phyloP scores from a whole-genome alignment of 2,797 vertebrate species.

The Propithecus deckenii region DNA sequence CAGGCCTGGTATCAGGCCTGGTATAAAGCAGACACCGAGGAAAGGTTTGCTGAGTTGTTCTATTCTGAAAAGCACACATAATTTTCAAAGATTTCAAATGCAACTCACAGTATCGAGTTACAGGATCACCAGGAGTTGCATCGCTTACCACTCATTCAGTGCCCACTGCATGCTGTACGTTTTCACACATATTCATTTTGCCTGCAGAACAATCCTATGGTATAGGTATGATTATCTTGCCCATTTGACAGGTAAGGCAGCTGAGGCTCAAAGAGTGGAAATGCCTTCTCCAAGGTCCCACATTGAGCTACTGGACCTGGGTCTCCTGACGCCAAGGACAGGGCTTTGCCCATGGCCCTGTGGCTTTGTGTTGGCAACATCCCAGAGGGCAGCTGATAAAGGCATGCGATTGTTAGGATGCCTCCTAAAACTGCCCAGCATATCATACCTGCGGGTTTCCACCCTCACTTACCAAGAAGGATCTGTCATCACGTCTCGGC shows the following conservation, averaged over 20 bases:
- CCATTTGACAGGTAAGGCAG: neutral
- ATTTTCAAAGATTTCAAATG: neutral
- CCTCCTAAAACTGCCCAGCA: neutral
- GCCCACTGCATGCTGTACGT: neutral
- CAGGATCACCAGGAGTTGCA: neutral
- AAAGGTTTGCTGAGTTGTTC: neutral
- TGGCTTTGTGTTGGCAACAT: neutral
- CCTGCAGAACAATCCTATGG: neutral
- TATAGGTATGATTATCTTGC: neutral
- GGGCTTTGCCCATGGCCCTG: neutral
- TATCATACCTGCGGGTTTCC: neutral
- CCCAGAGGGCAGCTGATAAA: neutral
- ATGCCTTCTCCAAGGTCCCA: neutral
- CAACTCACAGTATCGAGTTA: neutral
- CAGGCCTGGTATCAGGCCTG: neutral
- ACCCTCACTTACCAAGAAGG: conserved; percentile 92
- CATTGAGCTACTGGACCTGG: neutral
- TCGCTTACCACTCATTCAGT: neutral
- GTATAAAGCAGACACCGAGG: neutral
- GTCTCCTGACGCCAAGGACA: neutral
- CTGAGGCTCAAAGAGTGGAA: neutral
- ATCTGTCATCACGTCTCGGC: conserved; percentile 93
- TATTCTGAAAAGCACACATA: neutral
- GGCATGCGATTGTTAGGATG: neutral
- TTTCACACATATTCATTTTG: neutral